Base-by-base conservation (phyloP, 2,797 vertebrate species). In the Amazona ochrocephala region DNA sequence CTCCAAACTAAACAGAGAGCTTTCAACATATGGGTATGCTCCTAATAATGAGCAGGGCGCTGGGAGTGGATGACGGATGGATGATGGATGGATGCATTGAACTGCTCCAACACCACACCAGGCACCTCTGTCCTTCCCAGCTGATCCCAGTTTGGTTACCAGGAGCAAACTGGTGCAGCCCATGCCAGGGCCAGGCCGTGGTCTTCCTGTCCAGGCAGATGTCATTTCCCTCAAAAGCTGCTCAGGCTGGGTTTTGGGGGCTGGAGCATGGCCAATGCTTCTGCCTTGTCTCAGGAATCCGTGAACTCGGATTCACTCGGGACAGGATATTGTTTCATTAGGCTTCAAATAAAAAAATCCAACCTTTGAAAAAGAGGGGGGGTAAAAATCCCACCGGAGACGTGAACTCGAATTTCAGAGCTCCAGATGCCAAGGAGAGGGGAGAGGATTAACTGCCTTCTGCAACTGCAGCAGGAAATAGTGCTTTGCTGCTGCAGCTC, bases 271-370 rank as follows among this genome's bases (percentile, higher is more conserved):
- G 87, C 89, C 95, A 94, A 11, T 0, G 16, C 80, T 70, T 51
- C 66, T 80, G 74, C 94, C 64, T 81, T 67, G 64, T 84, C 66
- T 83, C 20, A 11, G 70, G 82, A 89, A 60, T 50, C 14, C 0
- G 24, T 58, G 87, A 93, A 51, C 92, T 94, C 47, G 2, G 10
- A 54, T 78, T 93, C 94, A 76, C 77, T 84, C 13, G 1, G 68
- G 76, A 84, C 79, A 81, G 89, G 94, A 91, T 89, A 84, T 93
- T 91, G 84, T 95, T 96, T 95, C 84, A 70, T 66, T n/a, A 91
- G 39, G 48, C 26, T 88, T 79, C 17, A 64, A 50, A 67, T 34
- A 34, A 44, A 34, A 44, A 29, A 44, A 68, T 39, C 47, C 72
- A 73, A 30, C 34, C 21, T 87, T 77, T 93, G 26, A 11, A 56